Base-by-base conservation (phyloP, 2,797 vertebrate genomes). In the Karalla daura region DNA sequence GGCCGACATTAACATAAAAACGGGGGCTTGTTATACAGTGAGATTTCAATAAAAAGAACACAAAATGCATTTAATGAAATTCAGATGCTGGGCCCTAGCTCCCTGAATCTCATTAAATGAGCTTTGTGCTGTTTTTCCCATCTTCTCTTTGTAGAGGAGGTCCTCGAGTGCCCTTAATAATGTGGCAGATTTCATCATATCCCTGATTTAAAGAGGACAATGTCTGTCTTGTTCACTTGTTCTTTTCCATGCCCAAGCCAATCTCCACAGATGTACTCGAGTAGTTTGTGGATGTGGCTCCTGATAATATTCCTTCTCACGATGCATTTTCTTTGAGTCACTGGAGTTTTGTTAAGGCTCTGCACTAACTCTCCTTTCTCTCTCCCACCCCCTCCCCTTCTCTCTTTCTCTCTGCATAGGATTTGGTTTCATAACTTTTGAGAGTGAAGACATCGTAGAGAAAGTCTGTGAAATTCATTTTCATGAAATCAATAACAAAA, bases 401-500 rank as follows among this genome's bases (percentile, higher is more conserved):
- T 87, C 66, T 88, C 72, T 92, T 86, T 86, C 72, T 85, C 74
- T 79, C 76, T 77, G 67, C 39, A 41, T 91, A 99, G 98, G 98
- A 86, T 99, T 99, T 80, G 98, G 98, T 93, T 99, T 99, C 87
- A 97, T 99, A 93, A 99, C 98, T 89, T 99, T 99, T 86, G 97
- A 99, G 92, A 97, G 95, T n/a, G 98, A 99, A 95, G 98, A 99
- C 64, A 96, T 99, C 86, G 98, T 99, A 91, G 98, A 99, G 94
- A 99, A 99, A 97, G 98, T 99, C 94, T 99, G 98, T 92, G 98
- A 99, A 94, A 99, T 99, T 91, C 98, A 99, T 95, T 99, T 99
- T 94, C 98, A 99, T 88, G 98, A 99, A 96, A 99, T 99, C 96
- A 99, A 99, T 95, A 99, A 98, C 94, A 99, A 99, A 95, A 99